Percentiles rank a stretch among this genome's conserved stretches.
Evolutionary conservation across 2,888 invertebrate genomes (phyloP).

Genomic region (Eristalinus sepulchralis): DNA sequence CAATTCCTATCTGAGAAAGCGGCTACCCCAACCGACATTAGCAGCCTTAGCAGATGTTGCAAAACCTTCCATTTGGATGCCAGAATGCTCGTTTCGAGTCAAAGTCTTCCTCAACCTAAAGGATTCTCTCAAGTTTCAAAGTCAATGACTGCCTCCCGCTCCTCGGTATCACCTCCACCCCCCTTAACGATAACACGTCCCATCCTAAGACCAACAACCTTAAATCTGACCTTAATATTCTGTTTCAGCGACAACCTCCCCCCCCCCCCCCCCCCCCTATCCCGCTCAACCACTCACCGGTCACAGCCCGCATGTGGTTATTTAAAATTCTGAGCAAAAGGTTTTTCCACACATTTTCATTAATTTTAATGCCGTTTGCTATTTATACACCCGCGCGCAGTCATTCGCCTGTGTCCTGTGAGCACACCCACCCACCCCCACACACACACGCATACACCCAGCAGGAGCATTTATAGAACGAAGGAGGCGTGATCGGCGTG

Average conservation of each 20-base stretch:
- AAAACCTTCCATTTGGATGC: too few relatives aligned
- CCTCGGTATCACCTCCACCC: background rate
- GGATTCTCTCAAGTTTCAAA: too few relatives aligned
- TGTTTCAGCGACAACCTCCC: conserved; percentile 11
- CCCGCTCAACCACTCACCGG: background rate
- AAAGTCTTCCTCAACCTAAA: too few relatives aligned
- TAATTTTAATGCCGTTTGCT: conserved; percentile 54
- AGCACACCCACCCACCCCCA: background rate
- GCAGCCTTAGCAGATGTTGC: too few relatives aligned
- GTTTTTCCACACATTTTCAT: conserved; percentile 62
- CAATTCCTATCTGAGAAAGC: too few relatives aligned
- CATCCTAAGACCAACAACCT: conserved; percentile 35
- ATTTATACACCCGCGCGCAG: conserved; percentile 19
- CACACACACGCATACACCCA: background rate
- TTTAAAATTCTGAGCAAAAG: conserved; percentile 41
- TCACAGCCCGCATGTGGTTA: background rate
- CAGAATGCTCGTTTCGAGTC: too few relatives aligned
- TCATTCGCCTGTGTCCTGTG: background rate
- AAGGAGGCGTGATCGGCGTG: background rate
- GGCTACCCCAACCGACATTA: too few relatives aligned
- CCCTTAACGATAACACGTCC: conserved; percentile 17
- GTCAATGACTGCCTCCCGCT: too few relatives aligned
- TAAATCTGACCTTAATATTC: conserved; percentile 53
- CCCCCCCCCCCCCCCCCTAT: background rate
- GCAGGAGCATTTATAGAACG: background rate